Conservation (phyloP, 2,797 vertebrate species). For the Sardinella longiceps region DNA sequence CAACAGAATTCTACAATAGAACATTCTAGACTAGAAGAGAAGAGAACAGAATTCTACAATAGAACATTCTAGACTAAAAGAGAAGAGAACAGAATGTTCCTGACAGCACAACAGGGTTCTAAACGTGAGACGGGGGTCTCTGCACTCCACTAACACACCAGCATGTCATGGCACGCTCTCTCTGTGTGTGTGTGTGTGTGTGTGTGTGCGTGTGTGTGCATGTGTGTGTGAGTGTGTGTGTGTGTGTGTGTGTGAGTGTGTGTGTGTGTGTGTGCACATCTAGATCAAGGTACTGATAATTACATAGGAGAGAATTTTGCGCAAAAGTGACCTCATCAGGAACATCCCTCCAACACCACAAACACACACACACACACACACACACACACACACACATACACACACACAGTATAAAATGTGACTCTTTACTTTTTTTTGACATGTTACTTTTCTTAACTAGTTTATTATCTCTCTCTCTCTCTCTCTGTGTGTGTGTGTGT, state of each 20-base stretch:
- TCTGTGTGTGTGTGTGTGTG: neutral
- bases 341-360: neutral
- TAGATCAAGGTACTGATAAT: neutral
- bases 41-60: too few species aligned
- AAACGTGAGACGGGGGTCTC: too few species aligned
- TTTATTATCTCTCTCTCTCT: neutral
- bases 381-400: neutral
- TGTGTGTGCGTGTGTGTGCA: neutral
- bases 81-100: too few species aligned
- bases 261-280: conserved; percentile 27
- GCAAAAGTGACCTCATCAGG: neutral
- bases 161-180: too few species aligned
- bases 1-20: too few species aligned
- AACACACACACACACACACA: too few species aligned
- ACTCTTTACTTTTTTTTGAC: too few species aligned
- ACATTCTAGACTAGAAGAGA: too few species aligned
- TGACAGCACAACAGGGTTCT: too few species aligned
- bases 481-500: conserved; percentile 22
- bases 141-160: too few species aligned
- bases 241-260: conserved; percentile 37
- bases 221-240: conserved; percentile 45
- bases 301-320: neutral
- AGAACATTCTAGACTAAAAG: too few species aligned
- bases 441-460: neutral
- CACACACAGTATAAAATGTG: conserved; percentile 24